Base-by-base conservation (phyloP, 2,113 vertebrate species). In the Otus sunia region DNA sequence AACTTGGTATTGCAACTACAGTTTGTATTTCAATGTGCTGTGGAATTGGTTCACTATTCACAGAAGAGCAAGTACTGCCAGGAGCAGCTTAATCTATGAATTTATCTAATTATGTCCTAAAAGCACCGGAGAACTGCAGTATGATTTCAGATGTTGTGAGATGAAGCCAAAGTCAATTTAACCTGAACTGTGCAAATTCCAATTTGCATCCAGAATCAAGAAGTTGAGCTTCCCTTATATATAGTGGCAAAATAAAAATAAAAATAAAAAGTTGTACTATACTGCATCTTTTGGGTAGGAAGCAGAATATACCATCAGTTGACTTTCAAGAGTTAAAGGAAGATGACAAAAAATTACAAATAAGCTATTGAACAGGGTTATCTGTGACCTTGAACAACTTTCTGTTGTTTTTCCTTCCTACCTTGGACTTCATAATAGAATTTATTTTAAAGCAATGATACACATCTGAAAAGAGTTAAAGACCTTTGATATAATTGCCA, bases 71-170 rank as follows among this genome's bases (percentile, higher is more conserved):
- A 96, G 74, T 93, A 67, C 87, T 97, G 97, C 97, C 97, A 97
- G 97, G 84, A 96, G 93, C 94, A 88, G 97, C 96, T 97, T 97
- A 94, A 96, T 97, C 95, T 97, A 94, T 97, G 96, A 97, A 97
- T 97, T 96, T 97, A 96, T 96, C 97, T 97, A 97, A 97, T 97
- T 97, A 97, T 95, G 96, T 97, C 91, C 96, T 97, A 91, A 97
- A 97, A 97, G 74, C 85, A 83, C 76, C 5, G 47, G 91, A 97
- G 95, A 93, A 94, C 89, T 75, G 95, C 93, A 90, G 91, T 93
- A 76, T 87, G 60, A 90, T 97, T 97, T 97, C 93, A 97, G 96
- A 97, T 97, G 95, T 88, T 90, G 89, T 34, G 92, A 95, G 90
- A 92, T 62, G 62, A 75, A 97, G 97, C 97, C 97, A 97, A 97